Evolutionary conservation across 2,797 vertebrate species (phyloP).

Genomic region (Callimico goeldii): DNA sequence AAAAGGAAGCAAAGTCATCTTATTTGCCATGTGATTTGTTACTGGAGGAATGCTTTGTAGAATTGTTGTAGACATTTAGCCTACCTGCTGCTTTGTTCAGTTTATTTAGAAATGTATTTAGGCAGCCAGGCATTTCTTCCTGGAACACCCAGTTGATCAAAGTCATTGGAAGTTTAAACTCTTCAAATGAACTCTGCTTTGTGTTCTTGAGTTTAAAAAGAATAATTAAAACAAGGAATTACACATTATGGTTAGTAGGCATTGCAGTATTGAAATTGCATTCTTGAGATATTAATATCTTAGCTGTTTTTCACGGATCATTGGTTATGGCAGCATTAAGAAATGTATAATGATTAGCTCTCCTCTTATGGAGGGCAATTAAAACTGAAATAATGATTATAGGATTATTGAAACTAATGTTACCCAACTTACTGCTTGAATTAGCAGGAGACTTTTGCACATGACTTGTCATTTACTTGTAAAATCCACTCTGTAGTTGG

Average conservation of each 20-base stretch:
- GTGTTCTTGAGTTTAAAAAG: constrained; percentile 22
- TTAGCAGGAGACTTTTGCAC: not conserved
- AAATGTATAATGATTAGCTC: not conserved
- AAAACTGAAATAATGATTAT: not conserved
- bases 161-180: not conserved
- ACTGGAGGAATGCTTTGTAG: not conserved
- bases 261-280: not conserved
- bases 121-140: not conserved
- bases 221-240: not conserved
- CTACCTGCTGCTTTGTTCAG: not conserved
- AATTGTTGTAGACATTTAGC: not conserved
- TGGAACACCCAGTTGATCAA: not conserved
- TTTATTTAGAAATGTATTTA: constrained; percentile 38
- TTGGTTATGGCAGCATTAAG: not conserved
- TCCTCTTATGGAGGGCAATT: not conserved
- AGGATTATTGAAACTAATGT: constrained; percentile 2
- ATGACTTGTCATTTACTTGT: constrained; percentile 29
- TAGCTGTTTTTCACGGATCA: not conserved
- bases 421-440: not conserved
- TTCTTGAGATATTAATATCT: constrained; percentile 19
- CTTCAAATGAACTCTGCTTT: not conserved
- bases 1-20: not conserved
- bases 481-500: not conserved
- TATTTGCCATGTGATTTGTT: not conserved
- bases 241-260: not conserved